Conservation (phyloP, 2,797 vertebrate species). For the Adrianichthys oophorus region DNA sequence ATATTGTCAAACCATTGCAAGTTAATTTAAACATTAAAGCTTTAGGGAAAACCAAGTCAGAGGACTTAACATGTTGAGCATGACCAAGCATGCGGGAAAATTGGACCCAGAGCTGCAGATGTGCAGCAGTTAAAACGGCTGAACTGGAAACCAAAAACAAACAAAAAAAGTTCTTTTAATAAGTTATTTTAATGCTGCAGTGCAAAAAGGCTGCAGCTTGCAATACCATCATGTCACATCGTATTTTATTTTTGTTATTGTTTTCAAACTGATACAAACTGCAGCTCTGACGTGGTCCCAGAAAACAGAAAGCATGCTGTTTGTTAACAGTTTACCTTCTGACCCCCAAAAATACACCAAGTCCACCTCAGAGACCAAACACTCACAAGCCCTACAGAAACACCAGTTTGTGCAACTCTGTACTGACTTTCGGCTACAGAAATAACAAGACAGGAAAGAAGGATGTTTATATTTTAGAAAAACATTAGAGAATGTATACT, state of each 20-base stretch:
- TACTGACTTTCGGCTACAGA: background rate
- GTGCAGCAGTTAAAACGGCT: conserved; percentile 53
- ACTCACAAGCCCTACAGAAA: conserved; percentile 31
- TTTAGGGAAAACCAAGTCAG: conserved; percentile 24
- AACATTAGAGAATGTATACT: conserved; percentile 2
- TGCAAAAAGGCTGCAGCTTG: background rate
- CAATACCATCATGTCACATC: background rate
- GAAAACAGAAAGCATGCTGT: conserved; percentile 59
- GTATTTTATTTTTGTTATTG: conserved; percentile 10
- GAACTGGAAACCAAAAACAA: no score
- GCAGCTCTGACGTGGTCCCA: conserved; percentile 56
- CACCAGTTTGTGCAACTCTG: conserved; percentile 17
- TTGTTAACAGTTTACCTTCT: conserved; percentile 54
- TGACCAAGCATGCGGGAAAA: conserved; percentile 66
- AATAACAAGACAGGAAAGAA: conserved; percentile 2
- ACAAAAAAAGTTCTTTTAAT: background rate
- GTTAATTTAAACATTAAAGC: conserved; percentile 8
- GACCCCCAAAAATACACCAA: conserved; percentile 54
- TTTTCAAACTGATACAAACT: conserved; percentile 57
- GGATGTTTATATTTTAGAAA: background rate
- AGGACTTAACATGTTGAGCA: conserved; percentile 47
- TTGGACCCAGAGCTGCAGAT: conserved; percentile 59
- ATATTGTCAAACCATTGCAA: no score
- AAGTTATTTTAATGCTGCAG: background rate
- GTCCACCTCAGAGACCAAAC: conserved; percentile 48